Evolutionary conservation across 2,797 vertebrate species (phyloP), one percentile per base, ranked within the genome.

Genomic region (Chelon auratus): DNA sequence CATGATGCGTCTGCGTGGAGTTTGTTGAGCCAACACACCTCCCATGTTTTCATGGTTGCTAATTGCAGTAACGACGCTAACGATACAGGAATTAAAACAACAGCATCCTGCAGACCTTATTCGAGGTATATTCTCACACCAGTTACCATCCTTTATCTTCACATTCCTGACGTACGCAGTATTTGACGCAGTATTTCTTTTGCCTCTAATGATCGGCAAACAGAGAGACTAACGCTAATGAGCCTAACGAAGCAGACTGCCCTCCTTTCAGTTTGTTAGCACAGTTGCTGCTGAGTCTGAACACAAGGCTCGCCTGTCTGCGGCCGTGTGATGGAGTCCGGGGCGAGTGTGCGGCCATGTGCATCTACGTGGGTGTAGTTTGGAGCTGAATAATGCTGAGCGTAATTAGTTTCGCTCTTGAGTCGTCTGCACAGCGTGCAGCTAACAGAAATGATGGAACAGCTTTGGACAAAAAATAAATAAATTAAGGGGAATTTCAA

Each of bases 271-370:
- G 58, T 59, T 63, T 60, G 81, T 87, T 72, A 82, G 73, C 77
- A 75, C 75, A 81, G 82, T 70, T 75, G 62, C 42, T 43, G 42
- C 42, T 43, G 42, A 72, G 57, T 82, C 48, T 22, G 71, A 87
- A 78, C 85, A 91, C 85, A 86, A 69, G 63, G 81, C 82, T 30
- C 17, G 75, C 89, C 76, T 90, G 84, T 85, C 48, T 65, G 45
- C 62, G 62, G 68, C 60, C 52, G 18, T 75, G 78, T 69, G 62
- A 71, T 30, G 50, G 71, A 70, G 61, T 61, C 40, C 13, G 53
- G 22, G 33, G 47, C 43, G 14, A 58, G 51, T 73, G 75, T 67
- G 78, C 69, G 47, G 1, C 76, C 52, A 57, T 76, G 73, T 78
- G 75, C 26, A 39, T 71, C 45, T 33, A 1, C 39, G 60, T 47